Conservation (phyloP, 1,140 invertebrate species). For the Calephelis virginiensis region DNA sequence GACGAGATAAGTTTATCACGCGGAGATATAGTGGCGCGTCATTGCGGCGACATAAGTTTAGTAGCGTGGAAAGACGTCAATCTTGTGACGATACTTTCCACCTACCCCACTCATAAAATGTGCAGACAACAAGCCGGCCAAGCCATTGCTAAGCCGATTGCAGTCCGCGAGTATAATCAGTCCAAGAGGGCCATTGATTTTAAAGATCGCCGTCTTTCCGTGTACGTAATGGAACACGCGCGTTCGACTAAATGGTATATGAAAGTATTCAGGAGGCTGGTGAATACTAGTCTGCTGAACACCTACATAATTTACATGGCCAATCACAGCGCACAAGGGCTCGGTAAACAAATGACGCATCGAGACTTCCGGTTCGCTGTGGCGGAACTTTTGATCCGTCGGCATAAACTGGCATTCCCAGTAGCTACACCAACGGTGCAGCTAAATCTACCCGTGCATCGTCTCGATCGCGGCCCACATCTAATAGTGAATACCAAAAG, state of each 20-base stretch:
- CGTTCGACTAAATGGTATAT: conserved; percentile 2
- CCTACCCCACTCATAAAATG: background rate
- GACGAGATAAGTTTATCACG: no score
- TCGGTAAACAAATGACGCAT: background rate
- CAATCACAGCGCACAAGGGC: background rate
- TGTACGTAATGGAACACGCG: background rate
- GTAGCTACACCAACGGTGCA: background rate
- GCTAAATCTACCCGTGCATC: background rate
- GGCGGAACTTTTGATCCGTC: background rate
- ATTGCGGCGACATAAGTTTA: no score
- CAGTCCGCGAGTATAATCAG: background rate
- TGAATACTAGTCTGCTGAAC: conserved; percentile 10
- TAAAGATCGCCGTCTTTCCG: background rate
- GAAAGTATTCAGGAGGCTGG: conserved; percentile 14
- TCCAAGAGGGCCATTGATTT: background rate
- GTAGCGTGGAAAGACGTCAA: background rate
- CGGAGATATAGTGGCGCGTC: no score
- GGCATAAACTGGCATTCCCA: background rate
- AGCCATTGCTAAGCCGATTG: background rate
- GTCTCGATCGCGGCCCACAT: background rate
- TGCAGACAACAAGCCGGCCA: background rate
- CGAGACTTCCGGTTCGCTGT: background rate
- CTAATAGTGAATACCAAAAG: no score
- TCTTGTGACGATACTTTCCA: background rate
- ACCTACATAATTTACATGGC: background rate